These are phyloP conservation scores for Chloropsis hardwickii DNA, from an alignment of 2,113 vertebrate species.

Conservation along the genomic window DNA sequence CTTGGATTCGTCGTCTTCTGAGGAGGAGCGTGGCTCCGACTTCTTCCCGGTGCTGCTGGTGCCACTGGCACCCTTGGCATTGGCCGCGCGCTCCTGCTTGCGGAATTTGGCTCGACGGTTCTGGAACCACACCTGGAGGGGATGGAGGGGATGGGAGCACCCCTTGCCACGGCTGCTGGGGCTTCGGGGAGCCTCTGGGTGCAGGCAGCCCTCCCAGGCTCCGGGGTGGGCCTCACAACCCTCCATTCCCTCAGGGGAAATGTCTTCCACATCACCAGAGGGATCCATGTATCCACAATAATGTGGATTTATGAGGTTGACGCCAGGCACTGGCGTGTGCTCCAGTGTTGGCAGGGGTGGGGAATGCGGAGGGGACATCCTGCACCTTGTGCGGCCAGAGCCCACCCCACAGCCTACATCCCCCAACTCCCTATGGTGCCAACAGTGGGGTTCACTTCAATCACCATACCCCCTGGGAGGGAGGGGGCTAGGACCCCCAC, in stretches of 20 bases:
- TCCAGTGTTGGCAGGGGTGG: neutral
- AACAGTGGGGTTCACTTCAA: neutral
- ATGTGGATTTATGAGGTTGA: neutral
- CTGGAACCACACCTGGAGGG: slow-evolving; percentile 94
- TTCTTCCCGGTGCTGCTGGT: slow-evolving; percentile 77
- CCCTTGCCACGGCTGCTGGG: neutral
- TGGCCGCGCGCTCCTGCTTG: slow-evolving; percentile 92
- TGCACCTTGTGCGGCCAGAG: neutral
- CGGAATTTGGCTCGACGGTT: slow-evolving; percentile 95
- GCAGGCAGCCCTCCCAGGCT: neutral
- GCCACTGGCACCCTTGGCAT: slow-evolving; percentile 76
- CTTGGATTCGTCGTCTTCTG: slow-evolving; percentile 92
- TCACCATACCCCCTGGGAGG: neutral
- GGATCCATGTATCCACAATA: neutral
- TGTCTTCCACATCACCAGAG: neutral
- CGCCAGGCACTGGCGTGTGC: fast-evolving
- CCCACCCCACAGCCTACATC: neutral
- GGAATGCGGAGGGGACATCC: no score
- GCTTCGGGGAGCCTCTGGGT: neutral
- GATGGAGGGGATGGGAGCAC: neutral
- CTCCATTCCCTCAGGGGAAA: neutral
- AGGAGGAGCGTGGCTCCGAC: slow-evolving; percentile 82
- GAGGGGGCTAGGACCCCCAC: no score
- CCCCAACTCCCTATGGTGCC: neutral
- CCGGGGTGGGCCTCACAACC: neutral